A percentile compares a stretch with the other conserved stretches of the same genome.
These are phyloP conservation scores for Lanistes nyassanus DNA, from an alignment of 1,140 invertebrate species.

Conservation along the genomic window DNA sequence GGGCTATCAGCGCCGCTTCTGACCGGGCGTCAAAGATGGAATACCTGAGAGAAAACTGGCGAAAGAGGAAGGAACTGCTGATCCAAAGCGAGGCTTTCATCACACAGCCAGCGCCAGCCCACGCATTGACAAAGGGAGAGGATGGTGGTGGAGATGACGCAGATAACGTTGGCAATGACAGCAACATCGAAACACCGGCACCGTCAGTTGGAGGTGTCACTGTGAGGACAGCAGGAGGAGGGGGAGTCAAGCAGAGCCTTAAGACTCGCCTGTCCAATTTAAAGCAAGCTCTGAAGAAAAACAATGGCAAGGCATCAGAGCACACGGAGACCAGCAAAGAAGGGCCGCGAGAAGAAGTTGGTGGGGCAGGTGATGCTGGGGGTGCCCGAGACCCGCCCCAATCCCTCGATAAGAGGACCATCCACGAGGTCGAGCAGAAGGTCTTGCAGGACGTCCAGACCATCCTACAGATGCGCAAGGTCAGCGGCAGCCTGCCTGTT, in stretches of 20 bases:
- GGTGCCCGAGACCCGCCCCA: too few relatives aligned
- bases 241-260: constrained; percentile 9
- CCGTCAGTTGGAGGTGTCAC: background rate
- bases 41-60: constrained; percentile 36
- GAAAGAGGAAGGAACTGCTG: constrained; percentile 35
- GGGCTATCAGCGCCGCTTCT: constrained; percentile 27
- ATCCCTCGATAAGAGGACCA: too few relatives aligned
- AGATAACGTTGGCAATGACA: background rate
- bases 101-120: background rate
- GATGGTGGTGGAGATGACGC: background rate
- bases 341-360: too few relatives aligned
- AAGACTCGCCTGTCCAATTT: background rate
- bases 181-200: background rate
- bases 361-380: too few relatives aligned
- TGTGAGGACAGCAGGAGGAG: background rate
- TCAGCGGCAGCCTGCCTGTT: background rate
- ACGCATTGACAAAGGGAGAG: background rate
- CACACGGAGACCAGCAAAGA: background rate
- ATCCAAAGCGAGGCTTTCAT: constrained; percentile 35
- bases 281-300: constrained; percentile 24
- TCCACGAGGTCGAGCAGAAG: constrained; percentile 5
- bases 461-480: constrained; percentile 13
- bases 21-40: constrained; percentile 31
- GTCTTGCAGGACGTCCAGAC: constrained; percentile 15
- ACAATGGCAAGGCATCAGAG: background rate